A percentile compares a stretch with the other conserved stretches of the same genome.
phyloP scores from a whole-genome alignment of 2,797 vertebrate genomes.

The Enteromius treurensis region DNA sequence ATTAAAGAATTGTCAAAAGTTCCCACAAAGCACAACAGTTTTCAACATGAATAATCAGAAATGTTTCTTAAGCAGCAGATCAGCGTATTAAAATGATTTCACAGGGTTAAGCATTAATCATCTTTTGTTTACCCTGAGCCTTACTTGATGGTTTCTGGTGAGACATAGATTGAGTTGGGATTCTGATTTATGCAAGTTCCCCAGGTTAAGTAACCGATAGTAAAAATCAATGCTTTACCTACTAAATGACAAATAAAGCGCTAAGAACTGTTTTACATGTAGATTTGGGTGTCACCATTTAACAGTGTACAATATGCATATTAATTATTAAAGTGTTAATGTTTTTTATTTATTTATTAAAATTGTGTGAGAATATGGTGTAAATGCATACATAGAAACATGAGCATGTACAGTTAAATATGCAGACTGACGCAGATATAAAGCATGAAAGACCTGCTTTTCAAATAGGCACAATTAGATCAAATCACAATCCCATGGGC shows the following conservation, averaged over 20 bases:
- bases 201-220: background rate
- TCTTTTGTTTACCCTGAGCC: background rate
- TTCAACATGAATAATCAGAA: background rate
- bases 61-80: background rate
- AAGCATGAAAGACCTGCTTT: background rate
- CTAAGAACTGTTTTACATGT: background rate
- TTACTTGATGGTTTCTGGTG: background rate
- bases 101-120: background rate
- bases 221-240: background rate
- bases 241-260: background rate
- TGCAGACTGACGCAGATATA: background rate
- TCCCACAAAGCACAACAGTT: background rate
- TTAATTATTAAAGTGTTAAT: background rate
- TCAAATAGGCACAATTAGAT: conserved; percentile 20
- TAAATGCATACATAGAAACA: background rate
- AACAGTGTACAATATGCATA: background rate
- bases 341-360: too few relatives aligned
- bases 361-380: background rate
- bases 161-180: background rate
- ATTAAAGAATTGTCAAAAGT: background rate
- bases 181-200: background rate
- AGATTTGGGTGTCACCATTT: background rate
- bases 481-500: conserved; percentile 2
- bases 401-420: background rate
- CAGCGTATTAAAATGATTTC: background rate